Evolutionary conservation across 2,113 vertebrate genomes (phyloP).

Genomic region (Pseudorasbora parva): DNA sequence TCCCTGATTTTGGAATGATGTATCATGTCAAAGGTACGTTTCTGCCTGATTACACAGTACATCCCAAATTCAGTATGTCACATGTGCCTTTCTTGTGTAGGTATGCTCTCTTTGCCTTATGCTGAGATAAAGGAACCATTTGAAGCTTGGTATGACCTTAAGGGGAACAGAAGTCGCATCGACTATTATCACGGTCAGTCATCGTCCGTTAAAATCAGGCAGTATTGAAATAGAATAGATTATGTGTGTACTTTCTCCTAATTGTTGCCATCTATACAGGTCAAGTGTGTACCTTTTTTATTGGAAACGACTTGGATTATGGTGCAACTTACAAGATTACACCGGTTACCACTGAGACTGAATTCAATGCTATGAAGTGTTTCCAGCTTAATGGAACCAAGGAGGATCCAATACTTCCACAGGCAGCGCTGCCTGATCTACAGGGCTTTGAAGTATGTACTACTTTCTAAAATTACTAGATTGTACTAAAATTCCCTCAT

Average conservation of each 20-base stretch:
- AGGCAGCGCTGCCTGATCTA: constrained; percentile 70
- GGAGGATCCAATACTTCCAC: constrained; percentile 67
- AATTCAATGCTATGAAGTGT: constrained; percentile 78
- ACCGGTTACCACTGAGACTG: constrained; percentile 77
- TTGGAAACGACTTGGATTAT: constrained; percentile 67
- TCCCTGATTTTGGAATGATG: constrained; percentile 75
- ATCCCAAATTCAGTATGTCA: neutral
- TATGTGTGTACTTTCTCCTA: neutral
- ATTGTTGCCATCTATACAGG: constrained; percentile 61
- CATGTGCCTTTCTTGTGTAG: constrained; percentile 57
- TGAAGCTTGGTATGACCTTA: constrained; percentile 82
- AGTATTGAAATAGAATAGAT: too few species aligned
- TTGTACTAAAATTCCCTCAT: too few species aligned
- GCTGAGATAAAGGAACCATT: constrained; percentile 85
- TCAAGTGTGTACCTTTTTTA: constrained; percentile 80
- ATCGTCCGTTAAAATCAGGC: neutral
- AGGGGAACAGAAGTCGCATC: constrained; percentile 74
- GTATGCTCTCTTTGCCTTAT: constrained; percentile 80
- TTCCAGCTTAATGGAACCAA: constrained; percentile 82
- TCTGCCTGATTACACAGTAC: neutral
- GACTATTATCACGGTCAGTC: constrained; percentile 77
- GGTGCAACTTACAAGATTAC: constrained; percentile 78
- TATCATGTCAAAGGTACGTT: constrained; percentile 85
- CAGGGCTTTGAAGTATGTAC: constrained; percentile 77
- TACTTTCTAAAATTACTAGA: too few species aligned